A percentile compares a stretch with the other conserved stretches of the same genome.
Evolutionary conservation across 2,888 invertebrate species (phyloP).

Genomic region (Drosophila vallismaia): DNA sequence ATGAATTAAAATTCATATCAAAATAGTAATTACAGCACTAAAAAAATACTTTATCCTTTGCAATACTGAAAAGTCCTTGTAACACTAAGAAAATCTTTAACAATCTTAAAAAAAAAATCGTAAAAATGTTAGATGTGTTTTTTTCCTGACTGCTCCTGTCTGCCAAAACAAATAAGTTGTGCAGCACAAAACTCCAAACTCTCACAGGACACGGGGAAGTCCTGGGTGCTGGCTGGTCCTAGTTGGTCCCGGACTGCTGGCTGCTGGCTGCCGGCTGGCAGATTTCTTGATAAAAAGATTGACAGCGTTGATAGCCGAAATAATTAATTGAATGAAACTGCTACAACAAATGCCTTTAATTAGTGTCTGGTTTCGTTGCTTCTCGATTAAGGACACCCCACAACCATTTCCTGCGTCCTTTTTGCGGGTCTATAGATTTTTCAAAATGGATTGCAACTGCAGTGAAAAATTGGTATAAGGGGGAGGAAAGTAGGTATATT

Average conservation of each 20-base stretch:
- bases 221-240: background rate
- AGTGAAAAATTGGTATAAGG: background rate
- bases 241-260: slow-evolving; percentile 8
- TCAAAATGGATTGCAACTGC: slow-evolving; percentile 2
- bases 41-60: background rate
- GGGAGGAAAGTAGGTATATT: background rate
- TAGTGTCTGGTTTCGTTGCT: slow-evolving; percentile 73
- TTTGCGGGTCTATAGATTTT: background rate
- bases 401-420: background rate
- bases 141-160: slow-evolving; percentile 18
- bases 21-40: background rate
- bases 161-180: slow-evolving; percentile 51
- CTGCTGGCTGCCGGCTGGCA: slow-evolving; percentile 48
- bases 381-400: slow-evolving; percentile 1
- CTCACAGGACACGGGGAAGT: background rate
- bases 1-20: too few relatives aligned
- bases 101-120: too few relatives aligned
- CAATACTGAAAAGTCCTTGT: background rate
- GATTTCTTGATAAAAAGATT: slow-evolving; percentile 76
- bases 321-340: slow-evolving; percentile 81
- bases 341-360: slow-evolving; percentile 79
- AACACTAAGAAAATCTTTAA: background rate
- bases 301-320: slow-evolving; percentile 80
- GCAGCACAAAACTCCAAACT: slow-evolving; percentile 16
- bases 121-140: background rate